A percentile compares a stretch with the other conserved stretches of the same genome.
Evolutionary conservation across 2,888 invertebrate genomes (phyloP).

Genomic region (Phyto melanocephala): DNA sequence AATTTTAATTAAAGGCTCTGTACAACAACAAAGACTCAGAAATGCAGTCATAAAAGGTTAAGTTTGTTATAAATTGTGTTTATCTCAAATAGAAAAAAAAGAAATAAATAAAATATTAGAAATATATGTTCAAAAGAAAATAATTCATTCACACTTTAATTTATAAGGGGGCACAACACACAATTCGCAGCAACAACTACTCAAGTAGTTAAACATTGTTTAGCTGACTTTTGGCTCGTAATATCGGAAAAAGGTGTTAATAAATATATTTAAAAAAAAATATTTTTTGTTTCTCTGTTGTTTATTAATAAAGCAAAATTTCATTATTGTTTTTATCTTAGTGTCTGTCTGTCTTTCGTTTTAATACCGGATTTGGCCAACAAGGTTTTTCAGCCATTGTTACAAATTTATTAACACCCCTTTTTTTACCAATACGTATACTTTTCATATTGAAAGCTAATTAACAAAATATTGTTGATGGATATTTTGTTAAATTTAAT

Average conservation of each 20-base stretch:
- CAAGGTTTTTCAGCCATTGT: constrained; percentile 4
- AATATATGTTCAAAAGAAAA: not conserved
- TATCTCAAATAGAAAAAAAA: too few species aligned
- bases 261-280: too few species aligned
- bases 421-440: not conserved
- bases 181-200: too few species aligned
- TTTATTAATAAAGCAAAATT: constrained; percentile 25
- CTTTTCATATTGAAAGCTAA: constrained; percentile 43
- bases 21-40: too few species aligned
- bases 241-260: too few species aligned
- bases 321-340: constrained; percentile 6
- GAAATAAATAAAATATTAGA: too few species aligned
- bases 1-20: too few species aligned
- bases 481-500: constrained; percentile 22
- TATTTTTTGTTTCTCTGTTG: not conserved
- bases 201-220: too few species aligned
- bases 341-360: not conserved
- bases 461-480: constrained; percentile 40
- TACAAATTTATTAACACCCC: constrained; percentile 47
- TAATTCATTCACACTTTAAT: not conserved
- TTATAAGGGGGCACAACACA: not conserved
- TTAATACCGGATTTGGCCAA: constrained; percentile 38
- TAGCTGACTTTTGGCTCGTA: too few species aligned
- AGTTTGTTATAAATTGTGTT: too few species aligned
- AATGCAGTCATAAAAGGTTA: too few species aligned